Evolutionary conservation across 30 jellyfish, hydroid and myxozoan genomes (phyloP).

Genomic region (Aurelia aurita): DNA sequence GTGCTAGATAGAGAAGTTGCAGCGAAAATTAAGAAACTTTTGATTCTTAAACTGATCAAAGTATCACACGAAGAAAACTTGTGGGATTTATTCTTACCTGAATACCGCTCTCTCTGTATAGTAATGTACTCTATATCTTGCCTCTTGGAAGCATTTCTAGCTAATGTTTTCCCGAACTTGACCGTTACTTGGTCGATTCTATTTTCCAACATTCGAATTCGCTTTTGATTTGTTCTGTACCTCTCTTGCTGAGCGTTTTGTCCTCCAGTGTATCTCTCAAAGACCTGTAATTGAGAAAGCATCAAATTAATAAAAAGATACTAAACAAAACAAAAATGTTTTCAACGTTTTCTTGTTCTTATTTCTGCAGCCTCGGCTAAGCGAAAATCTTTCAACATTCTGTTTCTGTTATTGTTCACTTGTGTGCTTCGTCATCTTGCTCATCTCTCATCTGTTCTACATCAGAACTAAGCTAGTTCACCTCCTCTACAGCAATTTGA

Average conservation of each 20-base stretch:
- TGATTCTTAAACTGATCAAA: background rate
- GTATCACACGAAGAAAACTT: background rate
- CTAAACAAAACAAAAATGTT: too few species aligned
- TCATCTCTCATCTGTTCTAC: too few species aligned
- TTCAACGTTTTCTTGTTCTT: too few species aligned
- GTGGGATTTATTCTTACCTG: slow-evolving; percentile 20
- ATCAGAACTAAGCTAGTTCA: too few species aligned
- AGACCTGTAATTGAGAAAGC: slow-evolving; percentile 1
- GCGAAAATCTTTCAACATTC: too few species aligned
- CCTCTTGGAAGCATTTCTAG: slow-evolving; percentile 77
- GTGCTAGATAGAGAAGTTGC: background rate
- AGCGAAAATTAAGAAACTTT: background rate
- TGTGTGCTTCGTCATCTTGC: too few species aligned
- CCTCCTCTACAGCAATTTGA: too few species aligned
- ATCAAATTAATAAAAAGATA: too few species aligned
- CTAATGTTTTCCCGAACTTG: slow-evolving; percentile 73
- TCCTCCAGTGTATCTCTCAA: slow-evolving; percentile 60
- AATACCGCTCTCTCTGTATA: slow-evolving; percentile 67
- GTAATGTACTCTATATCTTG: slow-evolving; percentile 75
- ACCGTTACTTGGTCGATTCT: slow-evolving; percentile 73
- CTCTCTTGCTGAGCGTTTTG: slow-evolving; percentile 56
- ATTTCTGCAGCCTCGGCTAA: too few species aligned
- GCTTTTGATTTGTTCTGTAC: slow-evolving; percentile 59
- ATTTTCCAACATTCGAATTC: slow-evolving; percentile 78
- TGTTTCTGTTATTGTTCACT: too few species aligned